These are phyloP conservation scores for Sesia apiformis DNA, from an alignment of 2,888 invertebrate species.

Conservation along the genomic window DNA sequence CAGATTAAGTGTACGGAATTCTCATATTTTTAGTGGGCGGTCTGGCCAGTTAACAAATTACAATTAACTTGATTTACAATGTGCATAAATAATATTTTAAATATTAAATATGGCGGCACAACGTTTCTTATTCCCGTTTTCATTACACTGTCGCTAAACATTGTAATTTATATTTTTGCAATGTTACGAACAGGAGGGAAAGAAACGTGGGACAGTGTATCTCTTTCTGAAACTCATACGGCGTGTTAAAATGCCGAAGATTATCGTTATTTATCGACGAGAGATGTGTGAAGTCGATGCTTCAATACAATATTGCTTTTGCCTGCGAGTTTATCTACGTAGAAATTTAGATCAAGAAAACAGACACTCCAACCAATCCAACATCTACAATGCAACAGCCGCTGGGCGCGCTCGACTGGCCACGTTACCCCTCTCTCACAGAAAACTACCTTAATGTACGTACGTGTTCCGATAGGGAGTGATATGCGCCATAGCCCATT, in stretches of 20 bases:
- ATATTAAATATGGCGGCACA: slow-evolving; percentile 34
- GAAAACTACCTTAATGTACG: too few relatives aligned
- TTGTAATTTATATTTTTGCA: slow-evolving; percentile 26
- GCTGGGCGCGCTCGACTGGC: too few relatives aligned
- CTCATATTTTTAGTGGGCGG: slow-evolving; percentile 13
- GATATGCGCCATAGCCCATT: too few relatives aligned
- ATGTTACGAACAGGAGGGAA: slow-evolving; percentile 4
- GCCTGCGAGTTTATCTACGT: too few relatives aligned
- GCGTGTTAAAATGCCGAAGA: slow-evolving; percentile 6
- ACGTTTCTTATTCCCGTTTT: slow-evolving; percentile 19
- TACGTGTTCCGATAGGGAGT: too few relatives aligned
- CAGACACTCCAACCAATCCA: too few relatives aligned
- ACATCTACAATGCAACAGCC: too few relatives aligned
- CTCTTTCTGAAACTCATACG: neutral
- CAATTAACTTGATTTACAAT: slow-evolving; percentile 60
- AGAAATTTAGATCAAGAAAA: too few relatives aligned
- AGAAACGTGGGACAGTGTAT: neutral
- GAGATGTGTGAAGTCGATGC: neutral
- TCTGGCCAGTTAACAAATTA: slow-evolving; percentile 39
- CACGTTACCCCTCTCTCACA: too few relatives aligned
- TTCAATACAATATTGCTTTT: too few relatives aligned
- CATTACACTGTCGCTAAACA: slow-evolving; percentile 42
- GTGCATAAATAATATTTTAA: slow-evolving; percentile 46
- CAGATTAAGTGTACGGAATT: neutral
- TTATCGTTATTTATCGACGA: neutral